These are phyloP conservation scores for Heliconius nattereri DNA, from an alignment of 1,140 invertebrate genomes.

Conservation along the genomic window DNA sequence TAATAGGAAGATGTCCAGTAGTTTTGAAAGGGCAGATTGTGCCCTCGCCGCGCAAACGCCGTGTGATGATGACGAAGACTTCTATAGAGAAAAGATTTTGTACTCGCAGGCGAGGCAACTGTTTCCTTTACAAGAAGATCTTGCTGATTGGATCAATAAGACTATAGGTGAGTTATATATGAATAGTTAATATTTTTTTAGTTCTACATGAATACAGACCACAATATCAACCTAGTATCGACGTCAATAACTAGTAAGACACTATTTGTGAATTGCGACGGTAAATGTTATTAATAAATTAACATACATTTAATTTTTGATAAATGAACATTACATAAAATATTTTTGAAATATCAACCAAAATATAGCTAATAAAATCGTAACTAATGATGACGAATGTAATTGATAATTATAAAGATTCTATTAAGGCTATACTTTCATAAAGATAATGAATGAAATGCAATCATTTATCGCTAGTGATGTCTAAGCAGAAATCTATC, in stretches of 20 bases:
- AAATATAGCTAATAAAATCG: not conserved
- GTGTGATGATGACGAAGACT: conserved; percentile 86
- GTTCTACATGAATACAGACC: not conserved
- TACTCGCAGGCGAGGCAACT: conserved; percentile 89
- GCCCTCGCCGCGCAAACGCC: conserved; percentile 80
- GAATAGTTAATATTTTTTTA: not conserved
- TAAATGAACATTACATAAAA: not conserved
- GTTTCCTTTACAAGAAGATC: conserved; percentile 90
- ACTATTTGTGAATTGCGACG: not conserved
- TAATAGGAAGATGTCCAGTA: conserved; percentile 76
- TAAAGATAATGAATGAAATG: not conserved
- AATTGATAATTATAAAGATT: not conserved
- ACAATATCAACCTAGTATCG: no score
- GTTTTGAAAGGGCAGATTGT: conserved; percentile 82
- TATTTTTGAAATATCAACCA: not conserved
- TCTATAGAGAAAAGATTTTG: conserved; percentile 88
- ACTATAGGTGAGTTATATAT: conserved; percentile 85
- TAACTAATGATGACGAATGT: not conserved
- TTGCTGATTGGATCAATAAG: conserved; percentile 93
- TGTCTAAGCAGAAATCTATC: not conserved
- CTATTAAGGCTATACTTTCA: not conserved
- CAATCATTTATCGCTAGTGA: not conserved
- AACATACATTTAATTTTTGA: no score
- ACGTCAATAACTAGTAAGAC: no score
- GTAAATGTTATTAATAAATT: not conserved